phyloP scores from a whole-genome alignment of 2,797 vertebrate genomes.

The Tauraco hartlaubi region DNA sequence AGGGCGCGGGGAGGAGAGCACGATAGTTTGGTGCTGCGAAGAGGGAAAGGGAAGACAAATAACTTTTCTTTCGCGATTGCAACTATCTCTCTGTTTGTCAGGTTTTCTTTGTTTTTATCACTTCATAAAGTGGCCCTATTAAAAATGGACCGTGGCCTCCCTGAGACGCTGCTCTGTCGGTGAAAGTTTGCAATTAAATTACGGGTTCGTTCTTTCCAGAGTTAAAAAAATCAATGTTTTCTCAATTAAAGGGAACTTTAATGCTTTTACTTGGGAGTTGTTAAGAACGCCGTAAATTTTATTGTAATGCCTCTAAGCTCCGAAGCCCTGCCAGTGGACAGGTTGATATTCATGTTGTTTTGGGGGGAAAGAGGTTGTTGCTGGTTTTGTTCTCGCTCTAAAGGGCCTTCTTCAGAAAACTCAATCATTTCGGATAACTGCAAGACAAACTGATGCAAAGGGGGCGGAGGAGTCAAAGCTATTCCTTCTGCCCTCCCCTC shows the following conservation, averaged over 20 bases:
- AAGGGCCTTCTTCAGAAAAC: conserved; percentile 55
- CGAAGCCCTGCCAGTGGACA: conserved; percentile 36
- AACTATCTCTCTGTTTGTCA: conserved; percentile 1
- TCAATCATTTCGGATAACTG: conserved; percentile 60
- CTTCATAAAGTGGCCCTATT: conserved; percentile 72
- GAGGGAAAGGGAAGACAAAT: not conserved
- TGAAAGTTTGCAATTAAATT: conserved; percentile 78
- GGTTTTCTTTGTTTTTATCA: conserved; percentile 74
- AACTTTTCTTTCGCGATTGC: conserved; percentile 39
- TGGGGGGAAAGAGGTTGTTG: conserved; percentile 69
- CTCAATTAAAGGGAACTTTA: conserved; percentile 81
- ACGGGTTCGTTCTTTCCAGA: conserved; percentile 68
- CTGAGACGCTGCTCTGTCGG: conserved; percentile 17
- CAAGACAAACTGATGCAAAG: conserved; percentile 37
- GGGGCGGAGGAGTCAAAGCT: conserved; percentile 42
- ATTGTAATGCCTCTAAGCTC: conserved; percentile 59
- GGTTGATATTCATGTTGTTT: conserved; percentile 40
- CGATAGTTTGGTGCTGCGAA: not conserved
- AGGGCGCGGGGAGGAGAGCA: not conserved
- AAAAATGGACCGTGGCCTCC: conserved; percentile 52
- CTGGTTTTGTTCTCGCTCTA: conserved; percentile 37
- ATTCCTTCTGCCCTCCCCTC: conserved; percentile 15
- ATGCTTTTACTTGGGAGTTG: conserved; percentile 76
- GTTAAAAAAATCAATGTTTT: conserved; percentile 80
- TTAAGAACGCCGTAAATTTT: conserved; percentile 80